Conservation (phyloP, 2,888 invertebrate genomes). For the Tyria jacobaeae region DNA sequence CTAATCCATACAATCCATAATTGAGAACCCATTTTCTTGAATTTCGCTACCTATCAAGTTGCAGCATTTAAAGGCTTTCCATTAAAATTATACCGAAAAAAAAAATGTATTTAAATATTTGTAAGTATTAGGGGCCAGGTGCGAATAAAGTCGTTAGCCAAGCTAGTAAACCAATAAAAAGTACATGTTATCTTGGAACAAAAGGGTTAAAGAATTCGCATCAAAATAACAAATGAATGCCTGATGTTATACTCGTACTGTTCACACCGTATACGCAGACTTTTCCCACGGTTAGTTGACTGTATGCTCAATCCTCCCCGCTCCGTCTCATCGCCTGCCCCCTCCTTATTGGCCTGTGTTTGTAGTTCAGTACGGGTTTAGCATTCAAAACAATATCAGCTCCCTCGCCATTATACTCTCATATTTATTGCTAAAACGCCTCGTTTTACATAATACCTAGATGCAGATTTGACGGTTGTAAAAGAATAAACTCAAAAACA, state of each 20-base stretch:
- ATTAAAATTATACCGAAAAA: background rate
- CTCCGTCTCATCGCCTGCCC: constrained; percentile 50
- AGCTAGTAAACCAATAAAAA: constrained; percentile 20
- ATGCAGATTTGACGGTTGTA: constrained; percentile 52
- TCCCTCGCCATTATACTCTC: constrained; percentile 80
- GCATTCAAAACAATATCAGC: constrained; percentile 82
- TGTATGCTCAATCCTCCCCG: constrained; percentile 65
- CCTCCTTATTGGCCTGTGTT: constrained; percentile 69
- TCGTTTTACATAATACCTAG: constrained; percentile 62
- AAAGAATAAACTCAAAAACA: constrained; percentile 35
- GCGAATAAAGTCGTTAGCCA: background rate
- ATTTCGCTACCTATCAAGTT: too few species aligned
- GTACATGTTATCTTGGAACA: constrained; percentile 28
- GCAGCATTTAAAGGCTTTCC: too few species aligned
- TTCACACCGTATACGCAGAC: constrained; percentile 73
- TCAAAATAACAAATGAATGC: constrained; percentile 73
- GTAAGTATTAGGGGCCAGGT: background rate
- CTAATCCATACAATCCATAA: too few species aligned
- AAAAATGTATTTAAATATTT: background rate
- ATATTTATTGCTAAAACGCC: constrained; percentile 82
- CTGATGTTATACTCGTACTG: constrained; percentile 67
- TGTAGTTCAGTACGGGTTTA: constrained; percentile 82
- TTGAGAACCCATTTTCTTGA: too few species aligned
- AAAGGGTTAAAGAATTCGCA: constrained; percentile 66
- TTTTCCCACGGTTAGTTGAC: constrained; percentile 80